These are phyloP conservation scores for Cirrhinus mrigala DNA, from an alignment of 2,797 vertebrate species.

Conservation along the genomic window DNA sequence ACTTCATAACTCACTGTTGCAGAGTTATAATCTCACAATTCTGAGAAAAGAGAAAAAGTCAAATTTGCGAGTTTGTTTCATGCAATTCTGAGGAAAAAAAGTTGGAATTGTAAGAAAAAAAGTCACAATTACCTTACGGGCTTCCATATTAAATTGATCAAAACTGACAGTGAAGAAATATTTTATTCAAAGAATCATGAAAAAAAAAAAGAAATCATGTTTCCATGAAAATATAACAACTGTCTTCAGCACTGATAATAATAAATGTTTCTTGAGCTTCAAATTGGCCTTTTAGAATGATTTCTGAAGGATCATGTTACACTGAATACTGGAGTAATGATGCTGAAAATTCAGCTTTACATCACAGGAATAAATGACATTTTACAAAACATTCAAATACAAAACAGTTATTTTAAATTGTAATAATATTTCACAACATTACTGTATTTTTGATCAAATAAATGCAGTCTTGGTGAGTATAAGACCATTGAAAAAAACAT, in stretches of 20 bases:
- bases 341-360: background rate
- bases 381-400: background rate
- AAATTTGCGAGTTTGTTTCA: too few relatives aligned
- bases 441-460: background rate
- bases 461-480: background rate
- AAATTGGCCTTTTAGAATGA: background rate
- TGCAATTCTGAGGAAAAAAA: too few relatives aligned
- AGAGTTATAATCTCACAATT: too few relatives aligned
- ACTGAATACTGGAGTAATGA: background rate
- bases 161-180: background rate
- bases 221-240: background rate
- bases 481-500: background rate
- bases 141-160: background rate
- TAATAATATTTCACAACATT: background rate
- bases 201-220: too few relatives aligned
- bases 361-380: background rate
- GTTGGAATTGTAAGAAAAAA: too few relatives aligned
- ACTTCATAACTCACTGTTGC: too few relatives aligned
- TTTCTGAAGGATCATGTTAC: background rate
- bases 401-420: background rate
- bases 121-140: too few relatives aligned
- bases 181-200: too few relatives aligned
- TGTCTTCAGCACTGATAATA: background rate
- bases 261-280: background rate
- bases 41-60: too few relatives aligned